Base-by-base conservation (phyloP, 1,140 invertebrate species). In the Listronotus oregonensis region DNA sequence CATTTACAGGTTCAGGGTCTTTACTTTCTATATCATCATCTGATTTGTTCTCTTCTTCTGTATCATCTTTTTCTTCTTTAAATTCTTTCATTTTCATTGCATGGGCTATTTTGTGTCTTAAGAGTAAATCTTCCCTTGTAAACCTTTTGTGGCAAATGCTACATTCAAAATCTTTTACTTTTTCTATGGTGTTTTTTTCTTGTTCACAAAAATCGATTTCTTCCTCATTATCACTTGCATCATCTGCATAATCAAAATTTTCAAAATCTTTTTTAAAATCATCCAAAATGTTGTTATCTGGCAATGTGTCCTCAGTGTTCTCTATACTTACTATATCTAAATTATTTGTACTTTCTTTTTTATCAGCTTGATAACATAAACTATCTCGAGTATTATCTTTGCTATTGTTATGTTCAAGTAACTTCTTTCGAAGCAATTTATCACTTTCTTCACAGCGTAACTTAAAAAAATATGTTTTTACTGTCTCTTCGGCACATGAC, bases 381-480 rank as follows among this genome's bases (percentile, higher is more conserved):
- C 10, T 12, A 4, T n/a, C 12, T 10, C 18, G 0, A 37, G 31
- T 14, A 12, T 52, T 9, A 52, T 14, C 31, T 34, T 52, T 52
- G n/a, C 11, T 39, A 18, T 52, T 52, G 12, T 9, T 12, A 8
- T n/a, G 8, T 21, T 61, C 52, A 14, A 47, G 6, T 34, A 84
- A 81, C 72, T 74, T 82, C 67, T 85, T 82, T 67, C 82, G 75
- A 6, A 89, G 70, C 12, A 84, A 71, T 46, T 67, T 80, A 72
- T 88, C 84, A 12, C 85, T 85, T 70, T 85, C 81, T 75, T 87
- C 86, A 67, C 86, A 86, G 75, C 85, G 83, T 49, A 83, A 70
- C 71, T 88, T 88, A 69, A 88, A 88, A 59, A 85, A 80, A 71
- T 86, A 88, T 31, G 85, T 81, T 18, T 82, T 81, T 66, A 85